Conservation (phyloP, 53 echinoderm and acorn worm species). For the Holothuria leucospilota region DNA sequence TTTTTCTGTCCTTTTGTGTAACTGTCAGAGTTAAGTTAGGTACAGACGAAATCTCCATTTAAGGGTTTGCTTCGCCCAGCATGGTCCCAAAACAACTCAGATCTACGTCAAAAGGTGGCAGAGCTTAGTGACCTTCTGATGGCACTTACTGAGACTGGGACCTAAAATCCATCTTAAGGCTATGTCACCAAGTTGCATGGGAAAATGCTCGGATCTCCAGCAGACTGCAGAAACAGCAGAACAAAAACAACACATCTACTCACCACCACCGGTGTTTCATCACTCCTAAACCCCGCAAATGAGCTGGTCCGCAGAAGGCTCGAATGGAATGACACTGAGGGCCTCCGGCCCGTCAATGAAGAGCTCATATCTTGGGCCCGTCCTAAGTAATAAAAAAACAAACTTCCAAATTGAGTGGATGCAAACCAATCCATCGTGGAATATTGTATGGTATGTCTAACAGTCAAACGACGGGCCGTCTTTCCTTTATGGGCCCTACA, state of each 20-base stretch:
- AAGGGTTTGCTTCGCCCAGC: no score
- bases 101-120: no score
- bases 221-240: not conserved
- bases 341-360: conserved; percentile 1
- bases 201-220: no score
- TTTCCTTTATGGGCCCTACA: not conserved
- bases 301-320: conserved; percentile 35
- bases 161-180: no score
- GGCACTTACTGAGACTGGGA: no score
- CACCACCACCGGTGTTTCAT: conserved; percentile 2
- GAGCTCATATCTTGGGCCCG: conserved; percentile 32
- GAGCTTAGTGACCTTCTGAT: no score
- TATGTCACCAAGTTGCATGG: no score
- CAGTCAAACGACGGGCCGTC: conserved; percentile 3
- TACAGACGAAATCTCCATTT: no score
- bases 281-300: conserved; percentile 23
- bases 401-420: conserved; percentile 33
- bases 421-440: conserved; percentile 42
- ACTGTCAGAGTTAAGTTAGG: no score
- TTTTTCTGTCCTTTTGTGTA: no score
- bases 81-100: no score
- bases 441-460: conserved; percentile 31
- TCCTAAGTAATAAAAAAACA: conserved; percentile 31
- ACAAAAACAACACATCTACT: not conserved
- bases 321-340: conserved; percentile 6